Percentiles rank a stretch among this genome's conserved stretches.
These are phyloP conservation scores for Cynodonichthys magdalenae DNA, from an alignment of 2,797 vertebrate genomes.

Conservation along the genomic window DNA sequence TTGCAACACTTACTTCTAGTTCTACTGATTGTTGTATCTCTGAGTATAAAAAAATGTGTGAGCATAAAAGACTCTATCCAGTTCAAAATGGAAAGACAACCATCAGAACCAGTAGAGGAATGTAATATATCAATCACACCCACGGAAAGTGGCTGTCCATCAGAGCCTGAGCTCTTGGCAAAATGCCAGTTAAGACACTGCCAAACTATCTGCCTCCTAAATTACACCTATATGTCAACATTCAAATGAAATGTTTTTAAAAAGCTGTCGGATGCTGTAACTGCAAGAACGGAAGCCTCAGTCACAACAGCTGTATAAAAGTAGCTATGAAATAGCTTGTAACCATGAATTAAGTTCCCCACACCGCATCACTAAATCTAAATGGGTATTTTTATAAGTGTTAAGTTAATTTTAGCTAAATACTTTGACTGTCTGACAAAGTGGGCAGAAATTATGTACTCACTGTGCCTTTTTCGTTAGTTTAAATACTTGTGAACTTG, in stretches of 20 bases:
- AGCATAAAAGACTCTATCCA: slow-evolving; percentile 18
- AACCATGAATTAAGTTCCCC: slow-evolving; percentile 30
- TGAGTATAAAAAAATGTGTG: slow-evolving; percentile 5
- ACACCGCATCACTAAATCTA: slow-evolving; percentile 16
- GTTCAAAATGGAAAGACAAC: slow-evolving; percentile 1
- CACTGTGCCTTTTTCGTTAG: slow-evolving; percentile 11
- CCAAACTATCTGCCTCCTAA: slow-evolving; percentile 23
- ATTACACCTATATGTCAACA: slow-evolving; percentile 34
- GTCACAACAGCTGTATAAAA: slow-evolving; percentile 30
- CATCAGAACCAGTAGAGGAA: slow-evolving; percentile 22
- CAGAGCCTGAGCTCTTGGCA: slow-evolving; percentile 36
- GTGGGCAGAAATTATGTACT: neutral
- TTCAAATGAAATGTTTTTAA: slow-evolving; percentile 19
- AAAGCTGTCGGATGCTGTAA: slow-evolving; percentile 14
- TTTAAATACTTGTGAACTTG: slow-evolving; percentile 24
- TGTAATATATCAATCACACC: slow-evolving; percentile 38
- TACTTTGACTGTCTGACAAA: slow-evolving; percentile 36
- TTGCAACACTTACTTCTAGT: no score
- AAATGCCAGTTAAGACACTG: slow-evolving; percentile 41
- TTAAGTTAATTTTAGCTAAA: slow-evolving; percentile 43
- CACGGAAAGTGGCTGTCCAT: slow-evolving; percentile 32
- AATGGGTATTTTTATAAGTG: slow-evolving; percentile 36
- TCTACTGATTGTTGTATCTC: no score
- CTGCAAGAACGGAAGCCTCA: slow-evolving; percentile 25
- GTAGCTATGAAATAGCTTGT: slow-evolving; percentile 33